Evolutionary conservation across 2,113 vertebrate species (phyloP), one percentile per base, ranked within the genome.

Genomic region (Sinocyclocheilus rhinocerous): DNA sequence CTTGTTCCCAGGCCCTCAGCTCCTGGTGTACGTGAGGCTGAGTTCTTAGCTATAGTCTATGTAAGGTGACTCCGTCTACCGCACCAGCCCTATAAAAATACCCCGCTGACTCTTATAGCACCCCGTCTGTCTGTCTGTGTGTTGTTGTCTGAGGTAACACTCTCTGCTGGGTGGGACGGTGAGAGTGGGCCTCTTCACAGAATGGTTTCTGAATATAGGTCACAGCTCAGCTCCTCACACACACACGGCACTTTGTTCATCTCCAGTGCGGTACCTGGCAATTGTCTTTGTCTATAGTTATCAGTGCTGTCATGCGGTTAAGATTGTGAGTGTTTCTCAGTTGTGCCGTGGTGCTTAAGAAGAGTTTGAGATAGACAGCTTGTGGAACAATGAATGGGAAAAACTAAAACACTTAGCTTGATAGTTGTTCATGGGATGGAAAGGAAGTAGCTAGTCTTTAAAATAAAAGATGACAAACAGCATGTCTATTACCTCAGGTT

Each of bases 151-250:
- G 87, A 89, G 84, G 65, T 72, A 48, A 59, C 29, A 48, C 86
- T 42, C 85, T 57, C 81, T 73, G 81, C 89, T 85, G 84, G 89
- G 91, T 86, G 89, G 77, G 90, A 88, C 33, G 15, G 52, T 36
- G 18, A 63, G 29, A 78, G 50, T 78, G 29, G 42, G 24, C 22
- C 73, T 77, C 18, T 33, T 67, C 26, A 55, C 29, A 20, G 75
- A 42, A 22, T 26, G 11, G 12, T 85, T 87, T 80, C 89, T 81
- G 89, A 93, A 94, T 93, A 91, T 92, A 92, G 93, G 93, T 93
- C 93, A 93, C 69, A 42, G 50, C 69, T 57, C 33, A 76, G 33
- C 78, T 48, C 7, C 16, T 24, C 87, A 26, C 76, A 67, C 78
- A 39, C 76, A 67, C 75, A 52, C 81, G 84, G 86, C 84, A 88